Conservation (phyloP, 2,797 vertebrate species). For the Philypnodon macrostomus region DNA sequence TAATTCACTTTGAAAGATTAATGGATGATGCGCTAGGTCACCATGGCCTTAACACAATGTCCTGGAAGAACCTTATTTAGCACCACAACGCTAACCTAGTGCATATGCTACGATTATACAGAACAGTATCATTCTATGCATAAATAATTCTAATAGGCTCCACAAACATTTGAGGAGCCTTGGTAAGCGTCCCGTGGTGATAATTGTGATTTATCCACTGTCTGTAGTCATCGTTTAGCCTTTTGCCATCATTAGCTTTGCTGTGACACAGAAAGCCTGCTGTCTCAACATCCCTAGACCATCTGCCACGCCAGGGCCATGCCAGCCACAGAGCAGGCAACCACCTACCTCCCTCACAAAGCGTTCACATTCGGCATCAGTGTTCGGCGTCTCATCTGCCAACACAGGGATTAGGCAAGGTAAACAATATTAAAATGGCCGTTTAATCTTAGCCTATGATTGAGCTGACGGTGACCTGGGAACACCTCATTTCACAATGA, state of each 20-base stretch:
- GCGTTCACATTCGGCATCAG: constrained; percentile 61
- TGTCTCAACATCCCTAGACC: constrained; percentile 55
- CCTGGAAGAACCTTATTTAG: constrained; percentile 16
- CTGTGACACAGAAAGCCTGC: constrained; percentile 54
- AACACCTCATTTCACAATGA: constrained; percentile 20
- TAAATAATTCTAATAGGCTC: constrained; percentile 39
- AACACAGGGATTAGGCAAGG: constrained; percentile 51
- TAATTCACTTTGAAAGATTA: too few relatives aligned
- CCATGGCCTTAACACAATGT: not conserved
- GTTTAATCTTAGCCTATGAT: constrained; percentile 31
- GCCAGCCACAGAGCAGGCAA: constrained; percentile 46
- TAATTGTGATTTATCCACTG: constrained; percentile 48
- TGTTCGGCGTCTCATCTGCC: constrained; percentile 46
- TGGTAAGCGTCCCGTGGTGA: constrained; percentile 25
- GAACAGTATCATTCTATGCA: constrained; percentile 19
- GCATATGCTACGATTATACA: not conserved
- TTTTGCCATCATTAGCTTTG: constrained; percentile 61
- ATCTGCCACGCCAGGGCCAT: constrained; percentile 52
- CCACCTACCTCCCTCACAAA: constrained; percentile 36
- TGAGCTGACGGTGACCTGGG: constrained; percentile 29
- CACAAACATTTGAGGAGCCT: constrained; percentile 42
- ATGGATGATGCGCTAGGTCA: constrained; percentile 4
- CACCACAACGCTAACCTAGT: constrained; percentile 1
- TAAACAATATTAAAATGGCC: constrained; percentile 43
- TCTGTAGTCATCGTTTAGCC: constrained; percentile 57